Conservation (phyloP, 1,140 invertebrate genomes). For the Drosophila lowei region DNA sequence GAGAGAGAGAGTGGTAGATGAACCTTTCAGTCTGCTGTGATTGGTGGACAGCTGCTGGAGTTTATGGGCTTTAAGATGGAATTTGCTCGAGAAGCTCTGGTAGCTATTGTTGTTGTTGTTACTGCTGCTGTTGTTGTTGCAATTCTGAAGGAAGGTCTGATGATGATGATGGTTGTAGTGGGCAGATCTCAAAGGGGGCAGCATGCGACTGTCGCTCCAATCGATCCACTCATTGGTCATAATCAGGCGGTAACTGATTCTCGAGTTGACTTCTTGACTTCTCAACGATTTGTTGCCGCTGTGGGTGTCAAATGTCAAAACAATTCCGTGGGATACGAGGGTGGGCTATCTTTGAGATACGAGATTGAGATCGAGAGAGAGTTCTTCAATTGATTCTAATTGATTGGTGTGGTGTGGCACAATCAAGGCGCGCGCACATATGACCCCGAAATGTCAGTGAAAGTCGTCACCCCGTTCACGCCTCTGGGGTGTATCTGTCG, state of each 20-base stretch:
- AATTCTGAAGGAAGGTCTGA: constrained; percentile 46
- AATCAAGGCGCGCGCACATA: constrained; percentile 63
- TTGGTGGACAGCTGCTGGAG: constrained; percentile 72
- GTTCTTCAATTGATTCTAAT: constrained; percentile 70
- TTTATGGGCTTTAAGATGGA: constrained; percentile 72
- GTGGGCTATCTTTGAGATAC: constrained; percentile 1
- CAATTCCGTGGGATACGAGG: constrained; percentile 23
- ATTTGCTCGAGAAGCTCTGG: constrained; percentile 67
- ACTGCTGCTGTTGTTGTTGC: too few species aligned
- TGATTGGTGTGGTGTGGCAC: constrained; percentile 73
- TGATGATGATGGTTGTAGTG: constrained; percentile 61
- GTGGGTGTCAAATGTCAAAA: constrained; percentile 70
- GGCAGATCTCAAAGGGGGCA: constrained; percentile 71
- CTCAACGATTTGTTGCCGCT: constrained; percentile 27
- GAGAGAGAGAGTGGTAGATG: constrained; percentile 19
- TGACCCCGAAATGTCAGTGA: constrained; percentile 76
- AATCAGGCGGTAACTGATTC: constrained; percentile 36
- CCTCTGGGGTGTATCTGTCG: constrained; percentile 19
- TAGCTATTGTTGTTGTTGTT: constrained; percentile 51
- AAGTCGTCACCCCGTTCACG: constrained; percentile 68
- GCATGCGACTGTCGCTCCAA: constrained; percentile 80
- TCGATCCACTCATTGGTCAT: constrained; percentile 83
- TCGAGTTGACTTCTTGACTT: constrained; percentile 12
- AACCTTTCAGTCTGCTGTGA: constrained; percentile 71
- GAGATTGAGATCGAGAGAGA: neutral